A percentile compares a stretch with the other conserved stretches of the same genome.
phyloP scores from a whole-genome alignment of 2,888 invertebrate species.

The Tachystola acroxantha region DNA sequence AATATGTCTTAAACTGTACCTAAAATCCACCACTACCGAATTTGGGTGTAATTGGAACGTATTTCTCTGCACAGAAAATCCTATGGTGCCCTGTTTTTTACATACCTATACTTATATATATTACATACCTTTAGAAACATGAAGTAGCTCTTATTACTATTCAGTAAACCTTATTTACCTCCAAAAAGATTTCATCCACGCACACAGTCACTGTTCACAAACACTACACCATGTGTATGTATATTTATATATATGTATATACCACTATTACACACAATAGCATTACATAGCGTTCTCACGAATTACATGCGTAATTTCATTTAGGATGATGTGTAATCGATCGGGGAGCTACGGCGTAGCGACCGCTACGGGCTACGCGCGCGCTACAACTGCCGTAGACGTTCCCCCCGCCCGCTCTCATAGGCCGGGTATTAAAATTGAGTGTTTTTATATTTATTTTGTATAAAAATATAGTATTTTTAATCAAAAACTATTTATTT shows the following conservation, averaged over 20 bases:
- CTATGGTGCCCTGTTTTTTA: too few species aligned
- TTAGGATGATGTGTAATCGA: constrained; percentile 11
- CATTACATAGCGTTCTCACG: constrained; percentile 12
- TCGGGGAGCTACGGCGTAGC: constrained; percentile 43
- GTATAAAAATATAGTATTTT: too few species aligned
- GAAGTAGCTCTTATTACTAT: too few species aligned
- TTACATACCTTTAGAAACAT: too few species aligned
- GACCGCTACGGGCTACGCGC: constrained; percentile 61
- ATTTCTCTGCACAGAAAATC: too few species aligned
- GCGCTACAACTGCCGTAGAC: constrained; percentile 64
- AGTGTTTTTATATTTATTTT: constrained; percentile 20
- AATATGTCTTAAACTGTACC: too few species aligned
- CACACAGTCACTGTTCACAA: constrained; percentile 31
- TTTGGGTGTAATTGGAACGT: too few species aligned
- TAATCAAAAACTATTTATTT: too few species aligned
- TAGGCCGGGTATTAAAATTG: constrained; percentile 27
- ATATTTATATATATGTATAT: constrained; percentile 12
- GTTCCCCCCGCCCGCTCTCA: constrained; percentile 46
- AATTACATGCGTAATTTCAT: constrained; percentile 7
- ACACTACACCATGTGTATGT: constrained; percentile 29
- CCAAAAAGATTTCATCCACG: constrained; percentile 30
- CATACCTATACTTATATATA: too few species aligned
- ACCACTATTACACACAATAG: constrained; percentile 21
- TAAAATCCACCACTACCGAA: too few species aligned
- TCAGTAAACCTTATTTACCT: constrained; percentile 34